Evolutionary conservation across 2,888 invertebrate species (phyloP), one percentile per base, ranked within the genome.

Genomic region (Salpingus planirostris): DNA sequence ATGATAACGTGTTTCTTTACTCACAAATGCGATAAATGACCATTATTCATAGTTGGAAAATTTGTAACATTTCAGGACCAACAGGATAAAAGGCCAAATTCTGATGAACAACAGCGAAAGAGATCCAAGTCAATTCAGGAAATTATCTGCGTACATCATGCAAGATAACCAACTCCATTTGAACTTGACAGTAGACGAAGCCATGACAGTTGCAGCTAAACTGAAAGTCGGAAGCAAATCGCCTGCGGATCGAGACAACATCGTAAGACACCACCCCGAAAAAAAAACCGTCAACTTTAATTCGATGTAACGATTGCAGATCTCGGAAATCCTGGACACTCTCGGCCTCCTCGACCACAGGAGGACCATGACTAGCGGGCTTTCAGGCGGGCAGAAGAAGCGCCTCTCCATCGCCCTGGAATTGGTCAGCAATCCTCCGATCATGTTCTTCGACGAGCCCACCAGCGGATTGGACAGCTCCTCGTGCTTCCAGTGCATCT

Each of bases 381-480:
- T 95, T 27, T 93, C 92, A 1, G 95, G 95, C 12, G 95, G 95
- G 1, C 93, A 95, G 62, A 87, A 92, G 65, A 95, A 95, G 59
- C 80, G 95, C 48, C 74, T 95, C 2, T 92, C 93, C 1, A 95
- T 95, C 40, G 95, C 93, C 11, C 67, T 92, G 44, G 95, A 95
- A 66, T 70, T 95, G 46, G 92, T 95, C 46, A 93, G 91, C 68
- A 95, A 95, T 65, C 95, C 95, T 6, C 93, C 95, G 1, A 84
- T 95, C 41, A 93, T 95, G 92, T 95, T 95, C 68, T 93, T 95
- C 61, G 95, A 95, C 61, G 95, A 95, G 64, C 95, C 95, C 1
- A 95, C 95, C 42, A 93, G 92, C 45, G 95, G 95, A 2, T 66
- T 96, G 58, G 95, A 96, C 69, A 92, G 92, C 47, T 89, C 92